Conservation (phyloP, 2,113 vertebrate species). For the Acinonyx jubatus region DNA sequence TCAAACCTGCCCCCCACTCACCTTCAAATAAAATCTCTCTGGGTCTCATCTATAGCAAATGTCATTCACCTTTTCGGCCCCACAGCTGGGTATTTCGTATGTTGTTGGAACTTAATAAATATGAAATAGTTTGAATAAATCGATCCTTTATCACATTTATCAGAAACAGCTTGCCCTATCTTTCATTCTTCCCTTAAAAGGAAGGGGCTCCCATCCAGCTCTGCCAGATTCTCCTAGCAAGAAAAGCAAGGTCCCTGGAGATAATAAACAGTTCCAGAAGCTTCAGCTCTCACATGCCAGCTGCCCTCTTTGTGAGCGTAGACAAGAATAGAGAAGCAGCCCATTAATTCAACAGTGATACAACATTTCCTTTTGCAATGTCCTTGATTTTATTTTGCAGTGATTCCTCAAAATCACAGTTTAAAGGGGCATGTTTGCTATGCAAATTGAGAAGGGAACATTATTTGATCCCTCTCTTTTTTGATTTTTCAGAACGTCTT, state of each 20-base stretch:
- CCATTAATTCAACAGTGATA: conserved; percentile 35
- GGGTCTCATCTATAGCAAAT: neutral
- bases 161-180: neutral
- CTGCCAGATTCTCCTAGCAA: neutral
- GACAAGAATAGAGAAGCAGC: neutral
- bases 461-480: neutral
- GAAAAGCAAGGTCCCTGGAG: neutral
- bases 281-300: neutral
- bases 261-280: neutral
- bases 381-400: conserved; percentile 48
- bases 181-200: neutral
- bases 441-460: neutral
- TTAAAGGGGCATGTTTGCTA: neutral
- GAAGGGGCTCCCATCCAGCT: neutral
- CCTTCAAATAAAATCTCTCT: neutral
- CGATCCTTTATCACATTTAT: neutral
- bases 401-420: neutral
- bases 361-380: neutral
- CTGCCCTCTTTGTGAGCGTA: neutral
- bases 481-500: neutral
- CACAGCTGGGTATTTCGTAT: neutral
- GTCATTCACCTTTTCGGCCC: neutral
- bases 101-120: neutral
- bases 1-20: neutral
- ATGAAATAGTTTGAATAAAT: conserved; percentile 13